phyloP scores from a whole-genome alignment of 2,113 vertebrate species.

The Chlamydotis undulata region DNA sequence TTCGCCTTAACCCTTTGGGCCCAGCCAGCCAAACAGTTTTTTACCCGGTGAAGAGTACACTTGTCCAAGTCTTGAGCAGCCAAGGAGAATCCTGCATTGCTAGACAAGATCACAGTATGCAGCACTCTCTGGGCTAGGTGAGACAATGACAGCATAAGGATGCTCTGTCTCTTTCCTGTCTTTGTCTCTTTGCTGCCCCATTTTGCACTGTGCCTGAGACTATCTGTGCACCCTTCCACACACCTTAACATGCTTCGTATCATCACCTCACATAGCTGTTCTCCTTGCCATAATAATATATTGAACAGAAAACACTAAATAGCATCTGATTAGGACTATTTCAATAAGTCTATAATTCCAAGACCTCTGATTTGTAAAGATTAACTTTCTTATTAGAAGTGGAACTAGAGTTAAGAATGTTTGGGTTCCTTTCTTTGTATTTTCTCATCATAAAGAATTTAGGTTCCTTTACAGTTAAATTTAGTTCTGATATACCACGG shows the following conservation, averaged over 20 bases:
- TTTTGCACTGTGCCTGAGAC: not conserved
- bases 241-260: not conserved
- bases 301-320: not conserved
- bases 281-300: not conserved
- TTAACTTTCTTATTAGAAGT: not conserved
- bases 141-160: not conserved
- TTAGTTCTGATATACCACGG: not conserved
- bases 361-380: not conserved
- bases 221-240: not conserved
- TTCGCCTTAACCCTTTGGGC: not conserved
- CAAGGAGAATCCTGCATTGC: not conserved
- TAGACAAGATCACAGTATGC: not conserved
- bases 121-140: not conserved
- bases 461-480: not conserved
- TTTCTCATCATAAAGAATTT: not conserved
- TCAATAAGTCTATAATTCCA: not conserved
- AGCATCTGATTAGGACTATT: not conserved
- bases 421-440: not conserved
- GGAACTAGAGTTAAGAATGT: not conserved
- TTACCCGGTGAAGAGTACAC: not conserved
- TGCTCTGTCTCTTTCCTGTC: not conserved
- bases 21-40: not conserved
- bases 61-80: not conserved
- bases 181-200: not conserved
- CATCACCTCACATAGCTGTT: not conserved